A percentile compares a stretch with the other conserved stretches of the same genome.
Evolutionary conservation across 1,140 invertebrate species (phyloP).

Genomic region (Anoplophora glabripennis): DNA sequence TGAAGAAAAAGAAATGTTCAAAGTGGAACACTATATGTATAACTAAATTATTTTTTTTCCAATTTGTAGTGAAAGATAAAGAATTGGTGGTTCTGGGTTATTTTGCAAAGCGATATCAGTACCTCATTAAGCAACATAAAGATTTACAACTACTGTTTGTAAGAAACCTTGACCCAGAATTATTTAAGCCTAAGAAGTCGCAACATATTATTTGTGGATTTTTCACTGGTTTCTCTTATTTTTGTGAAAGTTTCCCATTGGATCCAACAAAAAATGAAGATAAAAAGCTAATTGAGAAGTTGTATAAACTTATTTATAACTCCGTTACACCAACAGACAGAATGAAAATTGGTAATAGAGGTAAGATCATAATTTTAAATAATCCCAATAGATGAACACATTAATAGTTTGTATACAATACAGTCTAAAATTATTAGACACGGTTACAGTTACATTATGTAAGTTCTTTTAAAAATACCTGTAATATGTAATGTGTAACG

Average conservation of each 20-base stretch:
- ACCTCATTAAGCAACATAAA: constrained; percentile 19
- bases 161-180: constrained; percentile 22
- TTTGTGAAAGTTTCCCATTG: constrained; percentile 29
- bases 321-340: constrained; percentile 14
- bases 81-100: constrained; percentile 29
- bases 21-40: too few species aligned
- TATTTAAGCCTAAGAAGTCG: constrained; percentile 3
- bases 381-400: constrained; percentile 9
- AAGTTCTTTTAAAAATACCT: too few species aligned
- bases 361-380: constrained; percentile 18
- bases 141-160: constrained; percentile 22
- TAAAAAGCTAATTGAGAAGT: constrained; percentile 17
- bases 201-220: constrained; percentile 24
- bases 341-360: constrained; percentile 31
- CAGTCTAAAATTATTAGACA: too few species aligned
- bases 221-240: constrained; percentile 29
- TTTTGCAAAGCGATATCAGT: constrained; percentile 30
- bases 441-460: too few species aligned
- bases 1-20: too few species aligned
- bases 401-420: too few species aligned
- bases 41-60: not conserved
- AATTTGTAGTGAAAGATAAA: constrained; percentile 35
- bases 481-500: too few species aligned
- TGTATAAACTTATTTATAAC: constrained; percentile 29
- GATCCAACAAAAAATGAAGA: constrained; percentile 11